Base-by-base conservation (phyloP, 2,113 vertebrate species). In the Shinisaurus crocodilurus region DNA sequence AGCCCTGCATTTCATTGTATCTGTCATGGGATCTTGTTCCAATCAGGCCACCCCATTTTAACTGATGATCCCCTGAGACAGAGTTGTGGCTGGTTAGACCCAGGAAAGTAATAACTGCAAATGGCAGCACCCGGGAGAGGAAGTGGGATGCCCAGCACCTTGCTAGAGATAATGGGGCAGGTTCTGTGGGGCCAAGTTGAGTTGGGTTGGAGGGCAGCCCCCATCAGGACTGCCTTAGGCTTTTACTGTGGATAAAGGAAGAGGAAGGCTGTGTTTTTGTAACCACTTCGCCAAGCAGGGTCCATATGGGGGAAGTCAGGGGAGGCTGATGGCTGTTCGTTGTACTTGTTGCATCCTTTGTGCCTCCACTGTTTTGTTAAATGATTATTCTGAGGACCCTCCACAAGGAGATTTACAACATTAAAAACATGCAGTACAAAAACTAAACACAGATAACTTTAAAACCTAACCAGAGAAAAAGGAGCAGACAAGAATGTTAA, bases 1-100 rank as follows among this genome's bases (percentile, higher is more conserved):
- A 94, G 72, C 75, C 83, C 69, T 89, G 96, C 88, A 90, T 93
- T 91, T 85, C 91, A 86, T 88, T 90, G 82, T 0, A 0, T 8
- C 84, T 82, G 72, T 83, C 82, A 54, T 82, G 93, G 34, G 4
- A 4, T 69, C 34, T 57, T 75, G 79, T 60, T 91, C 86, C 87
- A 69, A 89, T 87, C 77, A 75, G 3, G 54, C 57, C 43, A 90
- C 90, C 86, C 88, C 32, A 18, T 67, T 80, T 8, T 93, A 88
- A 90, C 87, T 90, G 79, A 12, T 16, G 82, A 65, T 23, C 75
- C 37, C 82, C 37, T 57, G 72, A 85, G 85, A 27, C 16, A 69
- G 60, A 12, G 7, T 88, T 57, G 12, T 23, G 5, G 25, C 23
- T 54, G 32, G 70, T 70, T 70, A 82, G 65, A 40, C 25, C 63